These are phyloP conservation scores for Stenchaetothrips biformis DNA, from an alignment of 2,888 invertebrate genomes.

Conservation along the genomic window DNA sequence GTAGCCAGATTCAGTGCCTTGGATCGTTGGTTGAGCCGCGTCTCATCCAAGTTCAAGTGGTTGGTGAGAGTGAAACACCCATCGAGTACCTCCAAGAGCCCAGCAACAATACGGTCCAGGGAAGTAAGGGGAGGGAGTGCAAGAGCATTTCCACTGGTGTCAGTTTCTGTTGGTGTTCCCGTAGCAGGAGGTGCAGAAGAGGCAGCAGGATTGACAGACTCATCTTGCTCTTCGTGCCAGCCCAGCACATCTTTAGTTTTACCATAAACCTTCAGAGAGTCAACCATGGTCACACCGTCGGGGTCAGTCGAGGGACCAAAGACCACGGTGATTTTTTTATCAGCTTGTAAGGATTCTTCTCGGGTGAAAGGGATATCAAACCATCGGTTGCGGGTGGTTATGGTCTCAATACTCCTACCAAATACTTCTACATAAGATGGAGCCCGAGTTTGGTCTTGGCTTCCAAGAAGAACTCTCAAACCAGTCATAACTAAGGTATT, in stretches of 20 bases:
- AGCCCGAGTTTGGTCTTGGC: slow-evolving; percentile 70
- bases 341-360: slow-evolving; percentile 87
- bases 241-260: slow-evolving; percentile 94
- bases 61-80: slow-evolving; percentile 59
- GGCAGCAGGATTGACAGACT: slow-evolving; percentile 49
- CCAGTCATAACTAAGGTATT: slow-evolving; percentile 85
- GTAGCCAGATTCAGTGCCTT: slow-evolving; percentile 63
- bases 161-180: slow-evolving; percentile 43
- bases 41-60: slow-evolving; percentile 35
- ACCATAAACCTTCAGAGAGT: slow-evolving; percentile 88
- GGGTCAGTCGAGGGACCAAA: slow-evolving; percentile 84
- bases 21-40: slow-evolving; percentile 49
- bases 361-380: slow-evolving; percentile 91
- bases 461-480: slow-evolving; percentile 78
- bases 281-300: slow-evolving; percentile 85
- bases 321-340: slow-evolving; percentile 78
- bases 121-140: slow-evolving; percentile 53
- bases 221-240: slow-evolving; percentile 95
- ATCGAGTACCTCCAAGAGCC: slow-evolving; percentile 67
- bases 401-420: slow-evolving; percentile 68
- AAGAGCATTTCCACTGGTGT: slow-evolving; percentile 46
- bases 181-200: slow-evolving; percentile 41
- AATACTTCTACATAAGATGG: slow-evolving; percentile 74
- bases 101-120: slow-evolving; percentile 60
- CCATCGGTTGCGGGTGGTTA: slow-evolving; percentile 78